Conservation (phyloP, 2,888 invertebrate species). For the Diadromus collaris region DNA sequence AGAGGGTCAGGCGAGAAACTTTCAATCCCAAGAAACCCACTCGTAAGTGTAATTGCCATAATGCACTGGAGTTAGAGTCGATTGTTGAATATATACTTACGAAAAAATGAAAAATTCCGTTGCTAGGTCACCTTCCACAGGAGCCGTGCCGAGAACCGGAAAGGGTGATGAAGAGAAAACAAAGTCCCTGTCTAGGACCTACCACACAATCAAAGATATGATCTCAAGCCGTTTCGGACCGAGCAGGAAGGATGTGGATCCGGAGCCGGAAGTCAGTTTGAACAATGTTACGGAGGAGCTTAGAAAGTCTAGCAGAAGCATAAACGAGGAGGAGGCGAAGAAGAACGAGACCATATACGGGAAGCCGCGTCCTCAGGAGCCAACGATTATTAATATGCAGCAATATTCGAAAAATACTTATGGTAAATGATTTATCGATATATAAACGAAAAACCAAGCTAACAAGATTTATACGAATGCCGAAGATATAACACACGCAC, state of each 20-base stretch:
- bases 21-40: constrained; percentile 73
- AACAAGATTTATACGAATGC: neutral
- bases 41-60: constrained; percentile 70
- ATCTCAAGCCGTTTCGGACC: constrained; percentile 89
- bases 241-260: constrained; percentile 82
- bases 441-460: neutral
- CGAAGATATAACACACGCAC: neutral
- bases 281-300: constrained; percentile 85
- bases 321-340: constrained; percentile 79
- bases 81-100: neutral
- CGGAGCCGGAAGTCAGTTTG: constrained; percentile 80
- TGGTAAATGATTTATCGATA: constrained; percentile 63
- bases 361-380: constrained; percentile 80
- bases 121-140: constrained; percentile 70
- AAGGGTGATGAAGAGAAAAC: constrained; percentile 77
- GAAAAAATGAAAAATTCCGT: constrained; percentile 14
- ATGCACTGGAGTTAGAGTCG: neutral
- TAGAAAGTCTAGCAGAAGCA: constrained; percentile 80
- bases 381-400: constrained; percentile 61
- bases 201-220: constrained; percentile 91
- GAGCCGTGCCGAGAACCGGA: constrained; percentile 70
- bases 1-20: constrained; percentile 72
- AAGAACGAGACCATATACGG: constrained; percentile 83
- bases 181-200: constrained; percentile 89
- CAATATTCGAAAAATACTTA: constrained; percentile 76